Evolutionary conservation across 1,140 invertebrate species (phyloP), one percentile per base, ranked within the genome.

Genomic region (Leptonema lineaticorne): DNA sequence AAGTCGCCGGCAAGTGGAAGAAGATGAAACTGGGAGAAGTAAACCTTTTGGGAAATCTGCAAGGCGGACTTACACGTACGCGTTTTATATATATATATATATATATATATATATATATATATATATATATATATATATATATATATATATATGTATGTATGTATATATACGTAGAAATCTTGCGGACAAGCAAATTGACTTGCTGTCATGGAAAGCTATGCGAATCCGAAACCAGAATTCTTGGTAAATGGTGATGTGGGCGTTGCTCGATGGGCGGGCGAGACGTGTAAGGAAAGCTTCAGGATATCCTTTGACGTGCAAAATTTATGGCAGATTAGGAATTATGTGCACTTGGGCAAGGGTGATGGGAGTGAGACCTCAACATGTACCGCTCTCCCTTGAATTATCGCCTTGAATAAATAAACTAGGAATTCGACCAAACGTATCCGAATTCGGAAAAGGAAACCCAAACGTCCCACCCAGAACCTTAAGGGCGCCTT

Each of bases 311-410:
- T 33, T 59, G 57, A 59, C 57, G 20, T 8, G 14, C n/a, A 41
- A 22, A 59, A 59, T 59, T 59, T 59, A 59, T 59, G 57, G 57
- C 57, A 59, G 57, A 59, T 59, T 59, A 59, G 33, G 57, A 59
- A 59, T 59, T 59, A 59, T 59, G 33, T 59, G 57, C 24, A 41
- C 57, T 33, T 24, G 57, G 28, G 57, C 1, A 26, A 16, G 24
- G 57, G 33, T 2, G 24, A 18, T 22, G 16, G 45, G 45, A 4
- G n/a, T n/a, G n/a, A n/a, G 18, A 20, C 48, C n/a, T 27, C 18
- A 59, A 18, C 28, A 20, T 20, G 20, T 24, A 41, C 37, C 37
- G 50, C 22, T 50, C 50, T n/a, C n/a, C 1, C 50, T 53, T 53
- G 50, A 53, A 53, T 53, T 53, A 53, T 53, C 50, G 50, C 22